These are phyloP conservation scores for Megamerina dolium DNA, from an alignment of 2,888 invertebrate genomes.

Conservation along the genomic window DNA sequence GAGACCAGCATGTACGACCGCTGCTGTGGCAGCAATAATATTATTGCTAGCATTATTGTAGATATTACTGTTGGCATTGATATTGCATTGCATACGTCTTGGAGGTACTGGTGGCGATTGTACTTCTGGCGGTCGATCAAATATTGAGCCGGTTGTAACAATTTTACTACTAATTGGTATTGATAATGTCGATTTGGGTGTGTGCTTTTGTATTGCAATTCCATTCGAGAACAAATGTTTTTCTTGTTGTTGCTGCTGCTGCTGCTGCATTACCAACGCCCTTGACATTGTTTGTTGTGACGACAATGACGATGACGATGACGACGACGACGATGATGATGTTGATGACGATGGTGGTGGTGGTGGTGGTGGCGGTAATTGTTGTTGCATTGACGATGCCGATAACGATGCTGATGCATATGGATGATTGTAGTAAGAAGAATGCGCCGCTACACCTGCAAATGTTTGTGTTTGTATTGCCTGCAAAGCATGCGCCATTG, in stretches of 20 bases:
- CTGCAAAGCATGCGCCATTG: constrained; percentile 23
- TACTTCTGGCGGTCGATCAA: constrained; percentile 46
- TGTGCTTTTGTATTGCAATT: constrained; percentile 1
- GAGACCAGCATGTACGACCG: constrained; percentile 37
- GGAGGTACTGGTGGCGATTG: constrained; percentile 47
- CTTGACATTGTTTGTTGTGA: too few species aligned
- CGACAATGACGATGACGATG: constrained; percentile 8
- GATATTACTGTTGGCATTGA: background rate
- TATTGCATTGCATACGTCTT: constrained; percentile 26
- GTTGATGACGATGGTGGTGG: constrained; percentile 1
- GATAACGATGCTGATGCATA: constrained; percentile 19
- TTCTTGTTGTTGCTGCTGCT: background rate
- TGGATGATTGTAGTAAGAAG: constrained; percentile 41
- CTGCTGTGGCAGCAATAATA: constrained; percentile 33
- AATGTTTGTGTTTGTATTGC: constrained; percentile 21
- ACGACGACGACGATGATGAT: background rate
- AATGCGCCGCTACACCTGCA: constrained; percentile 16
- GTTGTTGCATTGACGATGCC: constrained; percentile 13
- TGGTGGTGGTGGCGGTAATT: constrained; percentile 12
- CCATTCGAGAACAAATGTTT: background rate
- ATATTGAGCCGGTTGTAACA: constrained; percentile 36
- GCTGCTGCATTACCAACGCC: too few species aligned
- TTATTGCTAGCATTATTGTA: constrained; percentile 23
- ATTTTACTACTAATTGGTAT: constrained; percentile 26
- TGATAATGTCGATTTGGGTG: constrained; percentile 21